Evolutionary conservation across 2,888 invertebrate species (phyloP), one percentile per base, ranked within the genome.

Genomic region (Venusia cambrica): DNA sequence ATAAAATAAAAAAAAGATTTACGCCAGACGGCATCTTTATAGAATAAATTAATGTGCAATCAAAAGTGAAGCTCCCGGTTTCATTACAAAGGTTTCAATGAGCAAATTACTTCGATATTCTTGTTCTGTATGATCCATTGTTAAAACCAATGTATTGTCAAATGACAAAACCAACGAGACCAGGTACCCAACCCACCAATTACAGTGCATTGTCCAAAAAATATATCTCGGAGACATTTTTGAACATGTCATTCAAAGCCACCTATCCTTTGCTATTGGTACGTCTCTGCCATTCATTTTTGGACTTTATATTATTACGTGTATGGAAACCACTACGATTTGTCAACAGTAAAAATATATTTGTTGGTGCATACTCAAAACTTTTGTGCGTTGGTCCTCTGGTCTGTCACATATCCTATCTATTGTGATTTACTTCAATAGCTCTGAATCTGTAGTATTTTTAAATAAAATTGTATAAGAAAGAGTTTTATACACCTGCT

Each of bases 181-280:
- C 87, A 87, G 87, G 87, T 87, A 87, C 77, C 85, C 80, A 78
- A 79, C 87, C 87, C 84, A 87, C 85, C 87, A 87, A 87, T 87
- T 87, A 87, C 76, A 17, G 51, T 21, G 70, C 58, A 79, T 79
- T 79, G 77, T 77, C n/a, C 68, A 68, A 73, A 77, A 77, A 84
- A 80, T 58, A 58, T 61, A 74, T 73, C 77, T 69, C 66, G 68
- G 84, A 73, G 85, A 87, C 85, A 84, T 79, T 81, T 79, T 77
- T 72, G 77, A 75, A 77, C 74, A 73, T 83, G 83, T 84, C 84
- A 83, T 79, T 83, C 74, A 71, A 61, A 55, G 47, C 48, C 49
- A 49, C 39, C 37, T 36, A 31, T 43, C 19, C 28, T 10, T 15
- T 39, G 12, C 31, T 16, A 12, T 2, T 36, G 2, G 2, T 3